Percentiles rank a stretch among this genome's conserved stretches.
These are phyloP conservation scores for Echinarachnius parma DNA, from an alignment of 53 echinoderm and acorn worm genomes.

Conservation along the genomic window DNA sequence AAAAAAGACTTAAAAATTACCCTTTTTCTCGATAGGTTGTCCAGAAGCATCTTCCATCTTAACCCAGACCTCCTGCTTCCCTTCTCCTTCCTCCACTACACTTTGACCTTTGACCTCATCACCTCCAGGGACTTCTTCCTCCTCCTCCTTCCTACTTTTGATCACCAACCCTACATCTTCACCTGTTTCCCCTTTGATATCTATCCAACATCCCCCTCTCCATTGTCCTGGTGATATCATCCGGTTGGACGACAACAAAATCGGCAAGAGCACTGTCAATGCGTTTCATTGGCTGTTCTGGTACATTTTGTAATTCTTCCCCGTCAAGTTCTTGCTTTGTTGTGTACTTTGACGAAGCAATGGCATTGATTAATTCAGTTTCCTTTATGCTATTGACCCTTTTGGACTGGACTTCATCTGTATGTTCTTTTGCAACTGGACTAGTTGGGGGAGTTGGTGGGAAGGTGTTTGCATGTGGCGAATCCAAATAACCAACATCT, in stretches of 20 bases:
- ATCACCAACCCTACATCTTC: not conserved
- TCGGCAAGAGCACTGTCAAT: not conserved
- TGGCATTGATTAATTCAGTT: too few relatives aligned
- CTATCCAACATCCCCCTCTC: not conserved
- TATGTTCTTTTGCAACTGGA: too few relatives aligned
- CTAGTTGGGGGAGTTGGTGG: too few relatives aligned
- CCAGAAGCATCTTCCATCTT: too few relatives aligned
- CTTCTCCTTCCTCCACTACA: not conserved
- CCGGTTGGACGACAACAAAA: conserved; percentile 16
- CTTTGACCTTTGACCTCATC: not conserved
- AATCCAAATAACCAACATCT: too few relatives aligned
- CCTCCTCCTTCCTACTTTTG: not conserved
- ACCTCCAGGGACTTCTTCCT: not conserved
- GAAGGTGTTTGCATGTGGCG: too few relatives aligned
- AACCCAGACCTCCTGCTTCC: not conserved
- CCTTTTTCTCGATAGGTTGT: too few relatives aligned
- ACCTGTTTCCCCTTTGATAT: not conserved
- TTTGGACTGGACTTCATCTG: too few relatives aligned
- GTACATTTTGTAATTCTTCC: too few relatives aligned
- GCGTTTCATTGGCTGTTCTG: not conserved
- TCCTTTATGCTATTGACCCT: too few relatives aligned
- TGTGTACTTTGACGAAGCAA: too few relatives aligned
- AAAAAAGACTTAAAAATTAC: not conserved
- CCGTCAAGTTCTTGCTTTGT: too few relatives aligned
- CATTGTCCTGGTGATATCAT: not conserved